phyloP scores from a whole-genome alignment of 2,113 vertebrate species.

The Elgaria multicarinata region DNA sequence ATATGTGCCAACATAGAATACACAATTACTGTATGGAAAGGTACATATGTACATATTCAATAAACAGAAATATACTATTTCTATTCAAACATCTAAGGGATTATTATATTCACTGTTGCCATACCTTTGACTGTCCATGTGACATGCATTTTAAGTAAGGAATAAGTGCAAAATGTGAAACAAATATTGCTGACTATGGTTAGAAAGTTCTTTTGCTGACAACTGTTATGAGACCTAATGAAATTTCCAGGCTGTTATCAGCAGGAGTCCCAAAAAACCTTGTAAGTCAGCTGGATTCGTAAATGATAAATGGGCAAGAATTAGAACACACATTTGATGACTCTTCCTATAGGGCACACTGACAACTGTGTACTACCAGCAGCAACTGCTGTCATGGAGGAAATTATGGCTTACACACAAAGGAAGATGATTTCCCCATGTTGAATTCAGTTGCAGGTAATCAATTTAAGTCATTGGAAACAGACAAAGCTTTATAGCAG shows the following conservation, averaged over 20 bases:
- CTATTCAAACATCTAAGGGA: neutral
- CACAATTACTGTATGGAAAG: neutral
- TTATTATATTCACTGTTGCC: slow-evolving; percentile 21
- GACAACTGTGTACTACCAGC: neutral
- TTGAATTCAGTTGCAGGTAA: neutral
- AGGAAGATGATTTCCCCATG: neutral
- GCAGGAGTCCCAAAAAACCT: slow-evolving; percentile 31
- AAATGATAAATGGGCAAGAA: slow-evolving; percentile 23
- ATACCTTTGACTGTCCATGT: neutral
- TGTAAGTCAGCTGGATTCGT: slow-evolving; percentile 4
- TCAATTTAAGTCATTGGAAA: neutral
- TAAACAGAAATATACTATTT: neutral
- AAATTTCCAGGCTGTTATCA: slow-evolving; percentile 47
- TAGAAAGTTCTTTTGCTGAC: slow-evolving; percentile 2
- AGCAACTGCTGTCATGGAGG: neutral
- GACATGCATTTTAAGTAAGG: slow-evolving; percentile 24
- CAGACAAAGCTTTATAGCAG: neutral
- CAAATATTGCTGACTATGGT: slow-evolving; percentile 1
- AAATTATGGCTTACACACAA: neutral
- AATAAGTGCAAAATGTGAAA: slow-evolving; percentile 29
- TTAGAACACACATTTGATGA: slow-evolving; percentile 29
- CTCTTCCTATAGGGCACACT: slow-evolving; percentile 1
- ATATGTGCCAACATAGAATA: neutral
- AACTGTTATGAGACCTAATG: neutral
- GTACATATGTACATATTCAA: neutral